Evolutionary conservation across 2,113 vertebrate species (phyloP).

Genomic region (Tricholaema leucomelas): DNA sequence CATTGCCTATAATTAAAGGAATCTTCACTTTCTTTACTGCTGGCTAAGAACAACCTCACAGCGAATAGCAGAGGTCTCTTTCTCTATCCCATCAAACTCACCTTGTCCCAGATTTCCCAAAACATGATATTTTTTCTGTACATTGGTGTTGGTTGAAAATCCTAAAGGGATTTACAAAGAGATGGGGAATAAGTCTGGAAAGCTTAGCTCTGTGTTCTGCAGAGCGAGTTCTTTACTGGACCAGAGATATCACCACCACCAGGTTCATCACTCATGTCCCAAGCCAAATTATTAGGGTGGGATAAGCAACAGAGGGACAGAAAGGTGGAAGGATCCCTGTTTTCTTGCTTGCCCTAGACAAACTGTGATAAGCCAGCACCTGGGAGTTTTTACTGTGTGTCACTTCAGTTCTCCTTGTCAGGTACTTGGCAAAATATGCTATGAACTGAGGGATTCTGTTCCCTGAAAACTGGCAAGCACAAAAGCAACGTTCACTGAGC

Average conservation of each 20-base stretch:
- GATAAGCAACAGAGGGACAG: neutral
- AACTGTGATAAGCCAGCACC: rapidly evolving
- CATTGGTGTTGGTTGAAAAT: neutral
- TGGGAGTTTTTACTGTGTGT: neutral
- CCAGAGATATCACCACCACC: neutral
- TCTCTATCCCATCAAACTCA: neutral
- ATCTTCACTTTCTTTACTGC: neutral
- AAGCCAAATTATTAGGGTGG: neutral
- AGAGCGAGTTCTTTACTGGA: neutral
- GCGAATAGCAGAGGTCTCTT: neutral
- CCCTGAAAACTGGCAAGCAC: neutral
- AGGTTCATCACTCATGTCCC: neutral
- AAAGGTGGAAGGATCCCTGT: neutral
- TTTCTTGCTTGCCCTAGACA: neutral
- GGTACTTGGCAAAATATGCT: neutral
- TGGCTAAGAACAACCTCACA: neutral
- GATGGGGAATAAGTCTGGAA: neutral
- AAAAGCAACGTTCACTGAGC: neutral
- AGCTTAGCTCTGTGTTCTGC: neutral
- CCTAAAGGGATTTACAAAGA: neutral
- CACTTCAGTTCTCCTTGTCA: neutral
- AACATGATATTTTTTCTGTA: neutral
- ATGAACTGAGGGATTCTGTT: neutral
- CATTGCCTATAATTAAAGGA: neutral
- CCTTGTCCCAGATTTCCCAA: neutral